phyloP scores from a whole-genome alignment of 2,113 vertebrate species.

The Melanerpes aurifrons region DNA sequence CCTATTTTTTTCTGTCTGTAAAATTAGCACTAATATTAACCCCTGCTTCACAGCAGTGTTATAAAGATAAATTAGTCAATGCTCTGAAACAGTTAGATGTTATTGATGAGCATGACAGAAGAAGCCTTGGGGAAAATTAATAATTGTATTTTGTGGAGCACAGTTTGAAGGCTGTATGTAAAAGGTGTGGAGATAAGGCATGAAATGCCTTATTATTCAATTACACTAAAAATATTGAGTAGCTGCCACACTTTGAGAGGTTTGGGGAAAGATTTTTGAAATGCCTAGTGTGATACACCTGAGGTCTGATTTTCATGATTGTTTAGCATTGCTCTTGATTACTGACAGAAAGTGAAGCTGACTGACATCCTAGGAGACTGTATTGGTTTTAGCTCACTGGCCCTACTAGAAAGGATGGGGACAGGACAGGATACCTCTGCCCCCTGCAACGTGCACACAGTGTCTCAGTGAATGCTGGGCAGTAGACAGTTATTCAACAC shows the following conservation, averaged over 20 bases:
- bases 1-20: neutral
- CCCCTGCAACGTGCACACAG: too few species aligned
- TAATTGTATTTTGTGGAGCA: conserved; percentile 21
- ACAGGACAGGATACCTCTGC: too few species aligned
- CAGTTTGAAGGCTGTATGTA: conserved; percentile 25
- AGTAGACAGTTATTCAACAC: too few species aligned
- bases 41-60: neutral
- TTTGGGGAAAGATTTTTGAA: neutral
- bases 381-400: too few species aligned
- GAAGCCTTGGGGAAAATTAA: conserved; percentile 47
- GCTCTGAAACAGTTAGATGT: neutral
- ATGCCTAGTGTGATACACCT: neutral
- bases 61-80: conserved; percentile 34
- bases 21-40: neutral
- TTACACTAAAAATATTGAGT: conserved; percentile 2
- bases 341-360: neutral
- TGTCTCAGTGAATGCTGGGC: too few species aligned
- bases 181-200: neutral
- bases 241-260: neutral
- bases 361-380: neutral
- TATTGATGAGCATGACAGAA: conserved; percentile 36
- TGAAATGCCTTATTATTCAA: neutral
- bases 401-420: too few species aligned
- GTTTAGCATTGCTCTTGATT: neutral
- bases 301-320: neutral